Conservation (phyloP, 2,113 vertebrate genomes). For the Burhinus oedicnemus region DNA sequence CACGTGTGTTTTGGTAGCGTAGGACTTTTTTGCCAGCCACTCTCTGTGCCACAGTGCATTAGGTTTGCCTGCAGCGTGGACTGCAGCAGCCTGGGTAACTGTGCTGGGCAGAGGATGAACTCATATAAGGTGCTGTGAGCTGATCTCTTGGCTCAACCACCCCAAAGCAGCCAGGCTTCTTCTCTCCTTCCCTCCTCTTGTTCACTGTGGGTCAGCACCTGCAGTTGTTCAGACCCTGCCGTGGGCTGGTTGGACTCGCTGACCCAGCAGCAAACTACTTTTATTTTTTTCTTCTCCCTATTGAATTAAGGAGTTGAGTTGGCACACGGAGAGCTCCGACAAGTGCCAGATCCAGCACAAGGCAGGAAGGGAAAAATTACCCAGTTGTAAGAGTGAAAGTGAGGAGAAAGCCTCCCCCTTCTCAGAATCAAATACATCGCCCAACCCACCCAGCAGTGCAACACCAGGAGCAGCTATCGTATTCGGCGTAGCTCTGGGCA, state of each 20-base stretch:
- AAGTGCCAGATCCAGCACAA: not conserved
- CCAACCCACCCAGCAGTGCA: not conserved
- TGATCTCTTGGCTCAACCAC: not conserved
- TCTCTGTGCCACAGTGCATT: not conserved
- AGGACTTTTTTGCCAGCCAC: too few relatives aligned
- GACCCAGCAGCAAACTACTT: not conserved
- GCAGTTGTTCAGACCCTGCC: not conserved
- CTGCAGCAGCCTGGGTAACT: not conserved
- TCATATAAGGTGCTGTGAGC: rapidly evolving
- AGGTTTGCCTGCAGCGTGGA: not conserved
- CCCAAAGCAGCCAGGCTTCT: not conserved
- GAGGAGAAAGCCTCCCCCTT: not conserved
- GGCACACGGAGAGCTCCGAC: not conserved
- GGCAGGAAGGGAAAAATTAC: not conserved
- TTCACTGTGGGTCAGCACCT: not conserved
- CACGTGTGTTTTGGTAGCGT: rapidly evolving
- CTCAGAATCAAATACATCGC: not conserved
- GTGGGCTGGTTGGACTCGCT: not conserved
- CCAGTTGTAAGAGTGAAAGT: not conserved
- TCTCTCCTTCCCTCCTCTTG: not conserved
- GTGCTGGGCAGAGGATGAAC: not conserved
- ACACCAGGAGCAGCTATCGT: not conserved
- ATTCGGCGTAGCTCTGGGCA: rapidly evolving
- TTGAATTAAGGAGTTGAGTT: not conserved
- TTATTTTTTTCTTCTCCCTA: not conserved